phyloP scores from a whole-genome alignment of 2,797 vertebrate species.

The Cercopithecus neglectus region DNA sequence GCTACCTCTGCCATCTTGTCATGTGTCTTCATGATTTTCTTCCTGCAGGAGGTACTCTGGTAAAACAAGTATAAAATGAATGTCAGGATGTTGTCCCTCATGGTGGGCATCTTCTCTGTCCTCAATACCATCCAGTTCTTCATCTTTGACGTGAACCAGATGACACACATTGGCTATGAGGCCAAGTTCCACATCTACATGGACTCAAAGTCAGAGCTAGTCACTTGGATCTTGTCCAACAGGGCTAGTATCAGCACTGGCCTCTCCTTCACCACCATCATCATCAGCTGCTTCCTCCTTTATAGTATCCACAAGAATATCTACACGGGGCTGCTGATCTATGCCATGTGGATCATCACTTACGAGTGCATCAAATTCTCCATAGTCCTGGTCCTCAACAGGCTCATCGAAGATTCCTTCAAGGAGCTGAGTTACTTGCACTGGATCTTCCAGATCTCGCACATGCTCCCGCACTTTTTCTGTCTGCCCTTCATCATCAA shows the following conservation, averaged over 20 bases:
- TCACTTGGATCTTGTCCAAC: not conserved
- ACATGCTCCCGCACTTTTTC: slow-evolving; percentile 43
- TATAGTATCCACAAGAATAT: not conserved
- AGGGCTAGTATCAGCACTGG: not conserved
- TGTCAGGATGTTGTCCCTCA: not conserved
- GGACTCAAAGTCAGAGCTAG: accelerated
- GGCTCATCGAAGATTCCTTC: not conserved
- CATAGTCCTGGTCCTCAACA: not conserved
- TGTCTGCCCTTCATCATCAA: slow-evolving; percentile 47
- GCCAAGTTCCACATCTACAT: not conserved
- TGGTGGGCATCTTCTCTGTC: slow-evolving; percentile 53
- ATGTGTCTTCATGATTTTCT: not conserved
- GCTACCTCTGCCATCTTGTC: not conserved
- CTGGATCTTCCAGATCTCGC: slow-evolving; percentile 16
- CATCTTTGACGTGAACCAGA: slow-evolving; percentile 57
- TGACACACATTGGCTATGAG: not conserved
- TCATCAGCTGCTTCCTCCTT: slow-evolving; percentile 25
- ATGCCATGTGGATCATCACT: slow-evolving; percentile 31
- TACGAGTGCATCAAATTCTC: slow-evolving; percentile 55
- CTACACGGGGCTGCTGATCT: slow-evolving; percentile 16
- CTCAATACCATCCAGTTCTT: slow-evolving; percentile 66
- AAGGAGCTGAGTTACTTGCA: slow-evolving; percentile 4
- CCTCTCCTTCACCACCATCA: slow-evolving; percentile 10
- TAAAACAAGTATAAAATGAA: not conserved
- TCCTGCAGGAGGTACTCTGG: not conserved